Base-by-base conservation (phyloP, 2,113 vertebrate genomes). In the Mastomys coucha region DNA sequence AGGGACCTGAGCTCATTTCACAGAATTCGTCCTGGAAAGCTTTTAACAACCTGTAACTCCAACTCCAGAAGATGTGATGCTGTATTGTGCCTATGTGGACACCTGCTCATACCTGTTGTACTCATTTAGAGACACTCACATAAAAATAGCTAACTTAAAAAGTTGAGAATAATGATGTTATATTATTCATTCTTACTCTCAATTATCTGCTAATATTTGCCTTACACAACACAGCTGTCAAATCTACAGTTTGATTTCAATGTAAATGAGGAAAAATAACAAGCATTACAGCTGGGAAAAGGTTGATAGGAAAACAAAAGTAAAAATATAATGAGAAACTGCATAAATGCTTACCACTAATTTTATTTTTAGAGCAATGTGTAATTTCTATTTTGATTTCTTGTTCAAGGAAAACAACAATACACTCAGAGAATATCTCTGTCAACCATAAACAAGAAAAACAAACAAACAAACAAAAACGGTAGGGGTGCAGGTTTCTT, bases 401-500 rank as follows among this genome's bases (percentile, higher is more conserved):
- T 94, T 94, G 76, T 97, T 98, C 77, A 98, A 96, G 94, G 96
- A 97, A 98, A 98, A 89, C 92, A 97, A 97, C 98, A 97, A 98
- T 96, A 98, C 81, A 98, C 98, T 98, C 98, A 98, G 97, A 97
- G 97, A 96, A 89, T 94, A 93, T 95, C 91, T 98, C 95, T 98
- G 98, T 98, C 98, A 98, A 97, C 85, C 97, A 60, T 97, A 98
- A 99, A 98, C 97, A 97, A 98, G 95, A 93, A 84, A 70, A 17
- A 70, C 14, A 36, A 70, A 65, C 26, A 65, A 69, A 70, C 33
- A 36, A 72, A 19, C 6, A 20, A 72, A 70, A 10, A 36, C 2
- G 7, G 36, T 20, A 36, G 0, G 36, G 20, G n/a, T 22, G 72
- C 20, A 24, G 20, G 20, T 98, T 53, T 98, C 96, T 99, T 99